Conservation (phyloP, 1,140 invertebrate species). For the Druon quercuslanigerum region DNA sequence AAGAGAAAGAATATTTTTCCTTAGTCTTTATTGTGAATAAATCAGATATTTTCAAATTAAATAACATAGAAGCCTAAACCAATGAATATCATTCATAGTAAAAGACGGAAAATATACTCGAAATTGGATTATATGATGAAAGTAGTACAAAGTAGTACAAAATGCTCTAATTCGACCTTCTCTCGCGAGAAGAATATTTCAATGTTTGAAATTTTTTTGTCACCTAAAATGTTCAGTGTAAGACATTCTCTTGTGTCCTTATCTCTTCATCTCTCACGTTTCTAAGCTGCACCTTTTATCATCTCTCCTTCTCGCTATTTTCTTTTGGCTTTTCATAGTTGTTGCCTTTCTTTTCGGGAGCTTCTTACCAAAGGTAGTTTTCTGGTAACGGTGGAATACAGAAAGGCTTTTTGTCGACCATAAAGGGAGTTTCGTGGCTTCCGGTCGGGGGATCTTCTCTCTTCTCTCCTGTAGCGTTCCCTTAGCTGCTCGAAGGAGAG, state of each 20-base stretch:
- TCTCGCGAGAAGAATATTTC: too few species aligned
- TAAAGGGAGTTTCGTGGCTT: conserved; percentile 48
- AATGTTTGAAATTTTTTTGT: too few species aligned
- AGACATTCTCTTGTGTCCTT: too few species aligned
- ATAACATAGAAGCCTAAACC: too few species aligned
- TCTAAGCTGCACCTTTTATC: background rate
- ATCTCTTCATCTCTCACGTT: conserved; percentile 22
- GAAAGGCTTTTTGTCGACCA: conserved; percentile 46
- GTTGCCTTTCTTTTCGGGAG: conserved; percentile 21
- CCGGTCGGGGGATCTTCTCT: conserved; percentile 21
- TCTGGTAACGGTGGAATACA: conserved; percentile 40
- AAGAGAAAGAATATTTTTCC: background rate
- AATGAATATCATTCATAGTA: too few species aligned
- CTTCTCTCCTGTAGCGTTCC: background rate
- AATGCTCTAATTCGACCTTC: too few species aligned
- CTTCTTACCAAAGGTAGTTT: conserved; percentile 38
- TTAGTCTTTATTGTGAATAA: too few species aligned
- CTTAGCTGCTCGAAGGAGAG: conserved; percentile 36
- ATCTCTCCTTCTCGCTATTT: conserved; percentile 12
- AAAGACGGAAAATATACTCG: too few species aligned
- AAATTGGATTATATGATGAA: too few species aligned
- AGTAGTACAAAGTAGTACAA: too few species aligned
- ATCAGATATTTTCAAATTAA: too few species aligned
- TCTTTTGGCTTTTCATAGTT: conserved; percentile 18
- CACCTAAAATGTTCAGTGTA: too few species aligned